phyloP scores from a whole-genome alignment of 2,888 invertebrate species.

The Heteromurus nitidus region DNA sequence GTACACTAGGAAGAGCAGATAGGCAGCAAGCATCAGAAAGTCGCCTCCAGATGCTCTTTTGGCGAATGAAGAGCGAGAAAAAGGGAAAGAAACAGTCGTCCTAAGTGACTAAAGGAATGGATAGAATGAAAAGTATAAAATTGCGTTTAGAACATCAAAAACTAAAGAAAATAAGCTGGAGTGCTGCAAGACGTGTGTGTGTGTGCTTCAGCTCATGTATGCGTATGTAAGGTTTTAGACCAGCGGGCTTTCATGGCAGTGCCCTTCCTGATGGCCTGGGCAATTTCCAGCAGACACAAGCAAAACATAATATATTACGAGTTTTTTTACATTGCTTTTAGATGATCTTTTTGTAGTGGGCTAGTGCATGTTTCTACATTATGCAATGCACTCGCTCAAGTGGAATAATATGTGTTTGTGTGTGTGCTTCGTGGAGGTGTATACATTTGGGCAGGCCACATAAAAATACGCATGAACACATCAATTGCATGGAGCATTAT shows the following conservation, averaged over 20 bases:
- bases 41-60: neutral
- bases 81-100: neutral
- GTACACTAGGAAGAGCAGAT: neutral
- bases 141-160: conserved; percentile 29
- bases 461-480: neutral
- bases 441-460: neutral
- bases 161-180: conserved; percentile 23
- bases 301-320: conserved; percentile 10
- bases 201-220: too few relatives aligned
- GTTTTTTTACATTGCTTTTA: conserved; percentile 7
- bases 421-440: neutral
- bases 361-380: neutral
- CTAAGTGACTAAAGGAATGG: neutral
- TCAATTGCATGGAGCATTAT: neutral
- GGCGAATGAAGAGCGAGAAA: conserved; percentile 1
- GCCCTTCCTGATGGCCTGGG: conserved; percentile 32
- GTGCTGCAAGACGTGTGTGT: conserved; percentile 12
- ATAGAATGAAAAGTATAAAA: conserved; percentile 28
- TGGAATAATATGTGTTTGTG: neutral
- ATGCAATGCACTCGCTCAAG: neutral
- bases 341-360: conserved; percentile 1
- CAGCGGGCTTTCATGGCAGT: conserved; percentile 37
- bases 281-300: conserved; percentile 34
- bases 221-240: neutral
- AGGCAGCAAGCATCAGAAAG: conserved; percentile 15